phyloP scores from a whole-genome alignment of 2,797 vertebrate species.

The Diglossa cyanea region DNA sequence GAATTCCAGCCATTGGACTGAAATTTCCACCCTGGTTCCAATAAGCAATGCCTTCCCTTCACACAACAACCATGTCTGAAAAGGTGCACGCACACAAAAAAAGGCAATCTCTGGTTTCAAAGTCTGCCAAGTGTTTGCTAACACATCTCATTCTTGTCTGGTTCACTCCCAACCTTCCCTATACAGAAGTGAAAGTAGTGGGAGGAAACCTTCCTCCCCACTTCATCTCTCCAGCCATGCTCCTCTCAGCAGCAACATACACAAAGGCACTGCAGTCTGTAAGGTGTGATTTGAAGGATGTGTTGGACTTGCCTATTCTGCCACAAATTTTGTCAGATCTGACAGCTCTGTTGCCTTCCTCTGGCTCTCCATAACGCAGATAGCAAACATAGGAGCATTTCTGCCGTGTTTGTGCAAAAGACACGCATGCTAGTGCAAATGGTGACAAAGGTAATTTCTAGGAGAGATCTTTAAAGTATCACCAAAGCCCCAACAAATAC shows the following conservation, averaged over 20 bases:
- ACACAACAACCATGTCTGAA: not conserved
- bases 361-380: not conserved
- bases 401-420: not conserved
- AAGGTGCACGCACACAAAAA: not conserved
- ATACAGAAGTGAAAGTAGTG: not conserved
- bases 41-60: not conserved
- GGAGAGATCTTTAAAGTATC: not conserved
- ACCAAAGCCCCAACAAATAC: not conserved
- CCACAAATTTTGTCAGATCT: not conserved
- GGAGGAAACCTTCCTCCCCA: not conserved
- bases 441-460: not conserved
- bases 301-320: not conserved
- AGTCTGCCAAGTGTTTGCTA: slow-evolving; percentile 7
- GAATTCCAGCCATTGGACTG: slow-evolving; percentile 1
- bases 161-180: not conserved
- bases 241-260: not conserved
- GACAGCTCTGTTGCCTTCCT: not conserved
- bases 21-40: not conserved
- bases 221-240: not conserved
- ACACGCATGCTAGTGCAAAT: accelerated
- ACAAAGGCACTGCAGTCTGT: not conserved
- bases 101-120: not conserved
- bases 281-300: not conserved
- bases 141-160: not conserved
- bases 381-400: accelerated